Evolutionary conservation across 2,888 invertebrate species (phyloP).

Genomic region (Hofmannophila pseudospretella): DNA sequence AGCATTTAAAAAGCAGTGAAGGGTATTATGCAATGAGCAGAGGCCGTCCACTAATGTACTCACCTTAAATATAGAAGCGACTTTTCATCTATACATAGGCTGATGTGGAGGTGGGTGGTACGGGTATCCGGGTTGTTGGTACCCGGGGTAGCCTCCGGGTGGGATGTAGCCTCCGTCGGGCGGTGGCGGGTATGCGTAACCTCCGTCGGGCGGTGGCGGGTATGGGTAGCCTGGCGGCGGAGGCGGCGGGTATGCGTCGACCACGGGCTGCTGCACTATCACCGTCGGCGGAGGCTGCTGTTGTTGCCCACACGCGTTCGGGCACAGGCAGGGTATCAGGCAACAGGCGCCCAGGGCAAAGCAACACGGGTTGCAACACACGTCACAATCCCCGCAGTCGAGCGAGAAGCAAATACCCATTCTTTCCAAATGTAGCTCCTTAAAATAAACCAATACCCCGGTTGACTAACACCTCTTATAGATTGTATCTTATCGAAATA

Average conservation of each 20-base stretch:
- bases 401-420: constrained; percentile 68
- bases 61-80: constrained; percentile 20
- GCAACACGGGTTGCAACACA: constrained; percentile 65
- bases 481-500: not conserved
- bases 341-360: constrained; percentile 65
- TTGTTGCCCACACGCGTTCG: constrained; percentile 66
- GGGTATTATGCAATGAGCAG: constrained; percentile 2
- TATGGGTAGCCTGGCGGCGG: constrained; percentile 35
- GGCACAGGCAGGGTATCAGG: constrained; percentile 62
- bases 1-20: too few species aligned
- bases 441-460: constrained; percentile 2
- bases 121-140: constrained; percentile 12
- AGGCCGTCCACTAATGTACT: constrained; percentile 41
- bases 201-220: constrained; percentile 26
- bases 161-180: constrained; percentile 21
- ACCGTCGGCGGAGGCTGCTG: constrained; percentile 50
- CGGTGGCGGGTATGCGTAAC: constrained; percentile 34
- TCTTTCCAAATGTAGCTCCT: constrained; percentile 15
- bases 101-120: constrained; percentile 14
- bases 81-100: constrained; percentile 39
- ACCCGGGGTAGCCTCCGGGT: constrained; percentile 23
- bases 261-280: constrained; percentile 52
- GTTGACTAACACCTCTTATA: not conserved
- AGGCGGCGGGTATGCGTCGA: constrained; percentile 39
- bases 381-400: constrained; percentile 62